These are phyloP conservation scores for Ornithoptera alexandrae DNA, from an alignment of 2,888 invertebrate species.

Conservation along the genomic window DNA sequence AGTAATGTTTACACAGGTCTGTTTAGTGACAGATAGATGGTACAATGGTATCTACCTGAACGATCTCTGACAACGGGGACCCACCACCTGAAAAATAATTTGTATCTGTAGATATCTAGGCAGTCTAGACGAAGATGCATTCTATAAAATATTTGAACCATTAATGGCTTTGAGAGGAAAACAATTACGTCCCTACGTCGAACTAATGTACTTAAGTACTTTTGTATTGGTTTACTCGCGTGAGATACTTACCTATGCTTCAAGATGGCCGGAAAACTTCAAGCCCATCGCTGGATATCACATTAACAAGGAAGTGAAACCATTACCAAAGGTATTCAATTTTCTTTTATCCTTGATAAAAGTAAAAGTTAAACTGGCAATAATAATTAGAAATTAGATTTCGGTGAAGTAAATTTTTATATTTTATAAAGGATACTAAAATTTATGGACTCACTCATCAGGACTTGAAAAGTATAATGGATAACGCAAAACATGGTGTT, in stretches of 20 bases:
- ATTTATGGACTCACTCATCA: conserved; percentile 30
- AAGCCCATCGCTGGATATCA: conserved; percentile 40
- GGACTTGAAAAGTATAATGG: conserved; percentile 56
- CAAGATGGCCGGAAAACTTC: conserved; percentile 23
- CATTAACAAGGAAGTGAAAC: conserved; percentile 37
- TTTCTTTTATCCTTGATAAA: too few relatives aligned
- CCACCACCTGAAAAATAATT: not conserved
- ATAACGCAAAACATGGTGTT: conserved; percentile 59
- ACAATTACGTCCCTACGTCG: conserved; percentile 42
- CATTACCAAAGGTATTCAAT: conserved; percentile 41
- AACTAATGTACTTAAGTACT: conserved; percentile 37
- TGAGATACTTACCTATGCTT: not conserved
- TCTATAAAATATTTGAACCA: conserved; percentile 16
- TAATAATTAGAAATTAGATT: too few relatives aligned
- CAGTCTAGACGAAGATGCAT: conserved; percentile 29
- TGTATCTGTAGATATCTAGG: conserved; percentile 44
- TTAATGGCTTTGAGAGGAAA: conserved; percentile 33
- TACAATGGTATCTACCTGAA: too few relatives aligned
- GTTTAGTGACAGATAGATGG: too few relatives aligned
- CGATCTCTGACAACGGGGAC: too few relatives aligned
- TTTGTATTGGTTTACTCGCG: conserved; percentile 16
- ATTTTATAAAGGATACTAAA: too few relatives aligned
- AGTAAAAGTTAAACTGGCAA: too few relatives aligned
- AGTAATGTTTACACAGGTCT: too few relatives aligned
- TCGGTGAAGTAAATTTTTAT: too few relatives aligned